A percentile compares a stretch with the other conserved stretches of the same genome.
phyloP scores from a whole-genome alignment of 2,797 vertebrate genomes.

The Alca torda region DNA sequence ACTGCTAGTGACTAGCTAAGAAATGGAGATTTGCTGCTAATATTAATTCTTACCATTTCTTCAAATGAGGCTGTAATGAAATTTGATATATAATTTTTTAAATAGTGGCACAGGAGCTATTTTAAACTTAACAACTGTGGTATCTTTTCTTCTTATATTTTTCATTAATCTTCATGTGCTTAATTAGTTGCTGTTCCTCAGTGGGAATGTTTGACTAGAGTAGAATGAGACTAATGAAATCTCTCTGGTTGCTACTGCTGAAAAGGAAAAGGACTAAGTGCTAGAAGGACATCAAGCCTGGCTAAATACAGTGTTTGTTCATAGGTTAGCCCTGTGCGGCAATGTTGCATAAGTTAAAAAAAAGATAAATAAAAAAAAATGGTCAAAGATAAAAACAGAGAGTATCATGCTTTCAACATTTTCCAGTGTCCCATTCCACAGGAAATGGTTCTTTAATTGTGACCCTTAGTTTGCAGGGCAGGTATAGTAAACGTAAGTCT shows the following conservation, averaged over 20 bases:
- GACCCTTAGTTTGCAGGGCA: background rate
- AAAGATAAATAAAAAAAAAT: background rate
- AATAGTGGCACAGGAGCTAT: background rate
- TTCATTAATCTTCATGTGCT: conserved; percentile 58
- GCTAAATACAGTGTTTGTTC: background rate
- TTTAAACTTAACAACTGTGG: conserved; percentile 20
- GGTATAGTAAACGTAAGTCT: background rate
- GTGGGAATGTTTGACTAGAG: conserved; percentile 31
- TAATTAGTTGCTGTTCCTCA: conserved; percentile 60
- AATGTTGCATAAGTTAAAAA: background rate
- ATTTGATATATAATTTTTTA: conserved; percentile 24
- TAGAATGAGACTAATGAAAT: conserved; percentile 41
- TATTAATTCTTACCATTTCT: conserved; percentile 28
- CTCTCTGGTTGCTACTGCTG: background rate
- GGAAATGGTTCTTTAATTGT: background rate
- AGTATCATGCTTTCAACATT: background rate
- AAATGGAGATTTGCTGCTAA: conserved; percentile 30
- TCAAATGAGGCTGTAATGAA: conserved; percentile 32
- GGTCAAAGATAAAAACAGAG: background rate
- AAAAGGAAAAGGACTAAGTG: background rate
- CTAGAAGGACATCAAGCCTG: background rate
- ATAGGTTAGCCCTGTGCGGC: background rate
- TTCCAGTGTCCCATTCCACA: background rate
- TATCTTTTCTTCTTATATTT: conserved; percentile 37
- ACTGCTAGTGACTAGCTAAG: background rate